Percentiles rank a stretch among this genome's conserved stretches.
phyloP scores from a whole-genome alignment of 2,797 vertebrate genomes.

The Anguilla marmorata region DNA sequence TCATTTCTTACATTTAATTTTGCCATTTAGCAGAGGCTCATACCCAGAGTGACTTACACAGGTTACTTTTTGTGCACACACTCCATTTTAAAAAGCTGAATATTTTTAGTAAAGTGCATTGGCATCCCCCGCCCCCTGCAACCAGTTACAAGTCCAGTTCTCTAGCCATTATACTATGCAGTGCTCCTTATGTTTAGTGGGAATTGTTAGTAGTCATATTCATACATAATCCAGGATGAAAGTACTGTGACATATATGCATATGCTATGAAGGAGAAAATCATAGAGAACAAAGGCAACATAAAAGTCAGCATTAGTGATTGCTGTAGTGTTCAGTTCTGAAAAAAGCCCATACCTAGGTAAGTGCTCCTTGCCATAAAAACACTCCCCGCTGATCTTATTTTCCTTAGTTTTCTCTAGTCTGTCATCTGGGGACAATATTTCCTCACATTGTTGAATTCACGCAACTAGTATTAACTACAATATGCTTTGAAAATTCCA shows the following conservation, averaged over 20 bases:
- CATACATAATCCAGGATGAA: neutral
- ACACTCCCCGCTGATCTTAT: neutral
- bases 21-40: neutral
- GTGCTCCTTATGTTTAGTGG: neutral
- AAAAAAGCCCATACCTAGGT: neutral
- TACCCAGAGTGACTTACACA: neutral
- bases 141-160: neutral
- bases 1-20: neutral
- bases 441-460: neutral
- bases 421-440: neutral
- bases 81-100: conserved; percentile 4
- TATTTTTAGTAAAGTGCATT: neutral
- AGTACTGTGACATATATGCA: neutral
- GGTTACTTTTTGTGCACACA: neutral
- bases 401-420: neutral
- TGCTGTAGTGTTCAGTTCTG: neutral
- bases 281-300: neutral
- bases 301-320: neutral
- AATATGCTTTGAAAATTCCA: neutral
- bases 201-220: neutral
- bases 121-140: neutral
- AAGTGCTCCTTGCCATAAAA: neutral
- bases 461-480: neutral
- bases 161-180: neutral
- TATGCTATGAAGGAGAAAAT: neutral